Base-by-base conservation (phyloP, 2,797 vertebrate species). In the Cossypha dichroa region DNA sequence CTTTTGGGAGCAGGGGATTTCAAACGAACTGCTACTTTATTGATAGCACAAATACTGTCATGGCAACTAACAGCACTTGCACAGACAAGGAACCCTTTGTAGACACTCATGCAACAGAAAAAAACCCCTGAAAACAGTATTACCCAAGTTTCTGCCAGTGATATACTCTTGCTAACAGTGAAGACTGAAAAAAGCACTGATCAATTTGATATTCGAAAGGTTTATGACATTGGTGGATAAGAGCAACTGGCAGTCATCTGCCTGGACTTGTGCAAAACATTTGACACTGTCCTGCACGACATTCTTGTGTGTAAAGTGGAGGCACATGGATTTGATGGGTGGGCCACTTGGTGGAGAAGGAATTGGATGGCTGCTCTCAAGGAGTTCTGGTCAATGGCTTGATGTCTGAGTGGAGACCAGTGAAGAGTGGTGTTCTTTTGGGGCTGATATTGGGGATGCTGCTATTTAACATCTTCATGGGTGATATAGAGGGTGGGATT, bases 361-460 rank as follows among this genome's bases (percentile, higher is more conserved):
- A 66, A 31, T 19, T 54, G 10, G 38, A 31, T 52, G 33, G 25
- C 21, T 67, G 17, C 8, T 34, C 68, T 59, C 25, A 52, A 13
- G 40, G 46, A 22, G 10, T 22, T 81, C 21, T 0, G 0, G 7
- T 26, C 40, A 74, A 13, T 34, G 15, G 28, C 26, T 68, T 41
- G 15, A 36, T 75, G 41, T 22, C 77, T 48, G 34, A 54, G 18
- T 34, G 49, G 34, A 68, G 13, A 40, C 7, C 28, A 20, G 31
- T 23, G 62, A 60, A 40, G 22, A 68, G 48, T 41, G 18, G 9
- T 20, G 2, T 2, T 81, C 11, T 17, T 48, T 60, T 34, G 15
- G 26, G 28, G 7, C 6, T 0, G 0, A 2, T 46, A 3, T 14
- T n/a, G 22, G 13, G 18, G 7, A 5, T 46, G 10, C 16, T 34